Conservation (phyloP, 1,140 invertebrate genomes). For the Drosophila parvula region DNA sequence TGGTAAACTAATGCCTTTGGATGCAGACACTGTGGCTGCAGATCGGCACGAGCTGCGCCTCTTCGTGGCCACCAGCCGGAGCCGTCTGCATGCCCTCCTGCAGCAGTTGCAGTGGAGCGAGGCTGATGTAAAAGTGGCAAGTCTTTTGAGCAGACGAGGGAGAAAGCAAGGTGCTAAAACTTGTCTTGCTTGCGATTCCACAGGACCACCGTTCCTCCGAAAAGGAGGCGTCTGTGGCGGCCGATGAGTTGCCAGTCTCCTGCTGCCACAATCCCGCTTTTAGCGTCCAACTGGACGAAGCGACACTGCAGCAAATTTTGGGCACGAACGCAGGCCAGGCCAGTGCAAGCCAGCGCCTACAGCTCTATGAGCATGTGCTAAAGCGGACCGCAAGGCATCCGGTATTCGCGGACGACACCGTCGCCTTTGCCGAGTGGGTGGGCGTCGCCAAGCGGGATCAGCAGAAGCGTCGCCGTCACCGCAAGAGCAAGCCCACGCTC, state of each 20-base stretch:
- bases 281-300: conserved; percentile 32
- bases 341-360: conserved; percentile 36
- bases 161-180: not conserved
- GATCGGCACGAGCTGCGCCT: conserved; percentile 28
- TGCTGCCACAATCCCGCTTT: conserved; percentile 17
- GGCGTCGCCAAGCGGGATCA: conserved; percentile 57
- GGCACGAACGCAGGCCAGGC: not conserved
- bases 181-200: not conserved
- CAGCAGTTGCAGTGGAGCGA: conserved; percentile 55
- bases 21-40: not conserved
- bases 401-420: conserved; percentile 34
- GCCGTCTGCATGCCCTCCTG: conserved; percentile 30
- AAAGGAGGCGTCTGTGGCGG: not conserved
- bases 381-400: conserved; percentile 14
- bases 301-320: conserved; percentile 20
- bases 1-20: conserved; percentile 18
- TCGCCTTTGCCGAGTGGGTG: conserved; percentile 54
- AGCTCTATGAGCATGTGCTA: conserved; percentile 65
- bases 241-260: conserved; percentile 14
- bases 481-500: conserved; percentile 69
- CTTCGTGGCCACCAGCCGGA: conserved; percentile 27
- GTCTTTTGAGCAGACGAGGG: not conserved
- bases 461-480: conserved; percentile 55
- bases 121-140: conserved; percentile 40
- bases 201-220: conserved; percentile 13